Conservation (phyloP, 1,140 invertebrate genomes). For the Thrips palmi region DNA sequence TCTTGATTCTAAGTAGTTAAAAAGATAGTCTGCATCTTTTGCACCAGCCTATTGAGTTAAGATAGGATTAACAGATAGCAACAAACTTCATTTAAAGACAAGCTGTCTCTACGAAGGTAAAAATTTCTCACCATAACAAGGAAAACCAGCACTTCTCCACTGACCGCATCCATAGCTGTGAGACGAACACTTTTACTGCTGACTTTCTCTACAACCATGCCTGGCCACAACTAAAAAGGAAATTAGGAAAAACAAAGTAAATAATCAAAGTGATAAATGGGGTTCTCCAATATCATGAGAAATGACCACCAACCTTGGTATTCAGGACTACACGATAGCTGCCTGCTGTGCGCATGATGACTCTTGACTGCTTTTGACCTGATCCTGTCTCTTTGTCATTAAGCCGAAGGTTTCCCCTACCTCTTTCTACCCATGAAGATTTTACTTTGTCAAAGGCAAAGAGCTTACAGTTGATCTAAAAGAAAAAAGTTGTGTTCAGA, state of each 20-base stretch:
- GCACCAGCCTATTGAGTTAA: constrained; percentile 38
- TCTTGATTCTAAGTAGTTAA: constrained; percentile 47
- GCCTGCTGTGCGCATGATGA: constrained; percentile 73
- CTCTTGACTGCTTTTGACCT: constrained; percentile 36
- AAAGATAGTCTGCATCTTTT: constrained; percentile 56
- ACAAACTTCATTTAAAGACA: constrained; percentile 10
- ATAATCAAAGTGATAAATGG: constrained; percentile 5
- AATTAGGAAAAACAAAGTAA: constrained; percentile 10
- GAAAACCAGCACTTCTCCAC: constrained; percentile 68
- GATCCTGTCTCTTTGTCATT: constrained; percentile 42
- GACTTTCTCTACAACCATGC: constrained; percentile 75
- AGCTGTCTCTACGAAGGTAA: not conserved
- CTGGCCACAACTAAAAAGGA: constrained; percentile 53
- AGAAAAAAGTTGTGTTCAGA: constrained; percentile 11
- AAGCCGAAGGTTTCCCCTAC: constrained; percentile 66
- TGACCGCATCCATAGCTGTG: constrained; percentile 72
- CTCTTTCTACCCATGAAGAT: constrained; percentile 64
- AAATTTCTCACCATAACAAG: constrained; percentile 47
- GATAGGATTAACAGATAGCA: constrained; percentile 16
- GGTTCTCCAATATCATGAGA: constrained; percentile 6
- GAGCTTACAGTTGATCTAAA: constrained; percentile 71
- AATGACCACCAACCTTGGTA: constrained; percentile 45
- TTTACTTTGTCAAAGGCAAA: constrained; percentile 64
- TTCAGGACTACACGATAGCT: constrained; percentile 79
- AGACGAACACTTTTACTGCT: constrained; percentile 72